Conservation (phyloP, 2,797 vertebrate species). For the Petrocephalus sullivani region DNA sequence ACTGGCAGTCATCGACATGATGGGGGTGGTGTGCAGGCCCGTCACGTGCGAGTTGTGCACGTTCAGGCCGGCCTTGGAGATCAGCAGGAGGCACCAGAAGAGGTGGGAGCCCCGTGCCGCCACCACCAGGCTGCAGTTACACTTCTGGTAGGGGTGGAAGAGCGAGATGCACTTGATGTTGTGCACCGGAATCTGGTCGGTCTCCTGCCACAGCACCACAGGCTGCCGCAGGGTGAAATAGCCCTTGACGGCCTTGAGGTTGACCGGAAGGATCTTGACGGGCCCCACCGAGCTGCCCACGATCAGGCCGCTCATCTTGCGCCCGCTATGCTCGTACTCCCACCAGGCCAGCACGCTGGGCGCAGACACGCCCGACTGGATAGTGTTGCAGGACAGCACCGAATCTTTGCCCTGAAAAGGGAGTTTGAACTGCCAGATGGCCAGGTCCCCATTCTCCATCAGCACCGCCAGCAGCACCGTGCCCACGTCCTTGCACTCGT, state of each 20-base stretch:
- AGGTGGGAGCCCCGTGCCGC: conserved; percentile 83
- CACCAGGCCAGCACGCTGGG: conserved; percentile 91
- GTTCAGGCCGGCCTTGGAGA: conserved; percentile 82
- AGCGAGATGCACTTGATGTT: conserved; percentile 82
- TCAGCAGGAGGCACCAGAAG: conserved; percentile 88
- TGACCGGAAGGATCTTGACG: conserved; percentile 85
- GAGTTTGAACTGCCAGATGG: conserved; percentile 86
- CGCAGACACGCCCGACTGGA: conserved; percentile 72
- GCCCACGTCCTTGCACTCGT: conserved; percentile 72
- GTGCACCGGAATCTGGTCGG: conserved; percentile 83
- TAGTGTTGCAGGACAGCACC: conserved; percentile 77
- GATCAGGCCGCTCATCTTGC: conserved; percentile 90
- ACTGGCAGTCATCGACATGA: conserved; percentile 76
- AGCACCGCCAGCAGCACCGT: conserved; percentile 85
- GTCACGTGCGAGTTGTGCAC: conserved; percentile 92
- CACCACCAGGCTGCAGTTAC: conserved; percentile 87
- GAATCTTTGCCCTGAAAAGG: conserved; percentile 70
- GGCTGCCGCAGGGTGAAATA: conserved; percentile 90
- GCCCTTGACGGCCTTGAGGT: conserved; percentile 85
- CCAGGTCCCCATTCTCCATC: conserved; percentile 85
- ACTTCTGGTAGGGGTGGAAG: conserved; percentile 82
- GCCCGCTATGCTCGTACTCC: conserved; percentile 81
- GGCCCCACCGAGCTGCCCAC: conserved; percentile 84
- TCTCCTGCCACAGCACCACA: conserved; percentile 85
- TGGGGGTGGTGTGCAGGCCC: conserved; percentile 80